Conservation (phyloP, 2,113 vertebrate genomes). For the Sebastes schlegelii region DNA sequence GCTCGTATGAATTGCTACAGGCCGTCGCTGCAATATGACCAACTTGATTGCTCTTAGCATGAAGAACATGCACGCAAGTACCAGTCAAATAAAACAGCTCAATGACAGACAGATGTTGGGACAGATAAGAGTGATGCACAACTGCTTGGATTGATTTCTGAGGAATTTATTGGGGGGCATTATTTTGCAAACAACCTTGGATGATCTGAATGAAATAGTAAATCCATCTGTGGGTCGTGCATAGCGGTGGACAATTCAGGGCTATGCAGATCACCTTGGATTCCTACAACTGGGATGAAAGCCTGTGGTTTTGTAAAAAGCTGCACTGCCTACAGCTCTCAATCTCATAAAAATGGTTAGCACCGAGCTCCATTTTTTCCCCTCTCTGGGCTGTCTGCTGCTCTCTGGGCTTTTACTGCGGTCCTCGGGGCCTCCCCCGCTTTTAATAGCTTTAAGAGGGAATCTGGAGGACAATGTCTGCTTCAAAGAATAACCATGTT, state of each 20-base stretch:
- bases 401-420: slow-evolving; percentile 13
- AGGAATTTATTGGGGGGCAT: slow-evolving; percentile 33
- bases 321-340: slow-evolving; percentile 35
- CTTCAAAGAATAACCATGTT: slow-evolving; percentile 9
- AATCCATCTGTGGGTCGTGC: slow-evolving; percentile 35
- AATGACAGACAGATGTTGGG: slow-evolving; percentile 7
- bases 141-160: slow-evolving; percentile 27
- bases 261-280: slow-evolving; percentile 45
- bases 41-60: slow-evolving; percentile 15
- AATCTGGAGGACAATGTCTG: not conserved
- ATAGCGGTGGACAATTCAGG: slow-evolving; percentile 32
- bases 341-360: slow-evolving; percentile 35
- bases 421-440: not conserved
- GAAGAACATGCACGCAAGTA: slow-evolving; percentile 3
- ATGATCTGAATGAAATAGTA: slow-evolving; percentile 38
- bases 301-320: slow-evolving; percentile 28
- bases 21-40: slow-evolving; percentile 11
- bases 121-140: slow-evolving; percentile 13
- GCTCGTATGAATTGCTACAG: slow-evolving; percentile 6
- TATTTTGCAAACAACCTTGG: slow-evolving; percentile 47
- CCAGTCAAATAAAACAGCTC: not conserved
- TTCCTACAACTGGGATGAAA: slow-evolving; percentile 9
- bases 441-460: slow-evolving; percentile 7
- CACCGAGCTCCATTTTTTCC: slow-evolving; percentile 4
- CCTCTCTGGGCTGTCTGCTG: not conserved